Evolutionary conservation across 2,888 invertebrate species (phyloP).

Genomic region (Phalangium opilio): DNA sequence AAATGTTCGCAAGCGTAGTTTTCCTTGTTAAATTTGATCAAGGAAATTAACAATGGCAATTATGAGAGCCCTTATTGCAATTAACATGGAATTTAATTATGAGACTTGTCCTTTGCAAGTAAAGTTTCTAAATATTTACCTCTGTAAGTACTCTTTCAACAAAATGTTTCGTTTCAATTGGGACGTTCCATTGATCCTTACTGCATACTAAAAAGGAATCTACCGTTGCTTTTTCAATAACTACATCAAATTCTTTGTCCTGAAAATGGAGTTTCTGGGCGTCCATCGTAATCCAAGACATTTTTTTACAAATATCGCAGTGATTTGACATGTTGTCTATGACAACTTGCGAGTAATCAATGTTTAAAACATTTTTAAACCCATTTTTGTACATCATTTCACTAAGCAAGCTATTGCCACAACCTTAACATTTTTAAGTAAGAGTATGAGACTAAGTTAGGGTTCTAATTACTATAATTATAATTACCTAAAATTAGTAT

Average conservation of each 20-base stretch:
- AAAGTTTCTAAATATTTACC: conserved; percentile 19
- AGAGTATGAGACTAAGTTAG: not conserved
- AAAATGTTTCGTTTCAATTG: conserved; percentile 20
- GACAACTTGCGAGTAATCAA: conserved; percentile 33
- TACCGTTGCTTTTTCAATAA: conserved; percentile 36
- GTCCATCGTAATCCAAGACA: conserved; percentile 35
- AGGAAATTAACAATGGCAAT: too few species aligned
- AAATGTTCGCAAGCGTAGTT: too few species aligned
- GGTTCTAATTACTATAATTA: not conserved
- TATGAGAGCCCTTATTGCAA: too few species aligned
- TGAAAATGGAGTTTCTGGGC: conserved; percentile 27
- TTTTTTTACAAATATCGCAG: conserved; percentile 24
- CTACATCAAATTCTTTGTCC: conserved; percentile 30
- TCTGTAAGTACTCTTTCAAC: conserved; percentile 26
- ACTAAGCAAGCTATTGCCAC: conserved; percentile 34
- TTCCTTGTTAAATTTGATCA: too few species aligned
- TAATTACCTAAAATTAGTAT: conserved; percentile 13
- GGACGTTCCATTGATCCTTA: conserved; percentile 29
- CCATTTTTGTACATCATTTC: conserved; percentile 32
- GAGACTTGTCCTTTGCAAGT: conserved; percentile 26
- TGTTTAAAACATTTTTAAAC: conserved; percentile 31
- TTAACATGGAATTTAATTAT: too few species aligned
- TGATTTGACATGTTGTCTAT: conserved; percentile 29
- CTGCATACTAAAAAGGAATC: conserved; percentile 34
- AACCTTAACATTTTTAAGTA: conserved; percentile 26